Conservation (phyloP, 2,888 invertebrate genomes). For the Keiferia lycopersicella region DNA sequence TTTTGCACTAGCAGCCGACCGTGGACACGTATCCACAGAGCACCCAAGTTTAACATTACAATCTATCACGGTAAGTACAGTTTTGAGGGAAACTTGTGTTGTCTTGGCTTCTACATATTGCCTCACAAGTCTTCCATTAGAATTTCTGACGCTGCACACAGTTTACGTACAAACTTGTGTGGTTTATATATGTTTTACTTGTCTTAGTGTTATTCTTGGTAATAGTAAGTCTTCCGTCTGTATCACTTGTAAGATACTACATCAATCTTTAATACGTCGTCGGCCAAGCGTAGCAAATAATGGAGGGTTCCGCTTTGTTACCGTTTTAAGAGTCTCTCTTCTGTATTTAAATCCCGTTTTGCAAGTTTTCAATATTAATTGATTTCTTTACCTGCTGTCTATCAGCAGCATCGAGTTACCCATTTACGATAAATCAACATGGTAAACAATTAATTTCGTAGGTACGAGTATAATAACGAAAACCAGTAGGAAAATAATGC, state of each 20-base stretch:
- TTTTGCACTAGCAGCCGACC: constrained; percentile 8
- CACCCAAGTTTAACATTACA: neutral
- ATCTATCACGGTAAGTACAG: neutral
- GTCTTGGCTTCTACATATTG: neutral
- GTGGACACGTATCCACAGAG: neutral
- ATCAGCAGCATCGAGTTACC: no score
- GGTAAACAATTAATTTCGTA: no score
- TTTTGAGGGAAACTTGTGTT: neutral
- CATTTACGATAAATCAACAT: no score
- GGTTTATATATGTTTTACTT: neutral
- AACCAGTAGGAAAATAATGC: no score
- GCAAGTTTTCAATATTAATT: no score
- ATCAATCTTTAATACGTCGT: neutral
- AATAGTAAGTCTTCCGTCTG: constrained; percentile 2
- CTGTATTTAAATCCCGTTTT: no score
- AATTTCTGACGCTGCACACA: neutral
- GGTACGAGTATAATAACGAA: no score
- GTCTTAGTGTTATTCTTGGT: neutral
- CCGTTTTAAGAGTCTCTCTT: neutral
- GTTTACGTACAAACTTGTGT: neutral
- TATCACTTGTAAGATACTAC: neutral
- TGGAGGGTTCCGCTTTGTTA: constrained; percentile 3
- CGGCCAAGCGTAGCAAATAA: neutral
- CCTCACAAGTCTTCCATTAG: neutral
- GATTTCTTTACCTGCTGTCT: no score